Base-by-base conservation (phyloP, 1,140 invertebrate species). In the Orchesella cincta region DNA sequence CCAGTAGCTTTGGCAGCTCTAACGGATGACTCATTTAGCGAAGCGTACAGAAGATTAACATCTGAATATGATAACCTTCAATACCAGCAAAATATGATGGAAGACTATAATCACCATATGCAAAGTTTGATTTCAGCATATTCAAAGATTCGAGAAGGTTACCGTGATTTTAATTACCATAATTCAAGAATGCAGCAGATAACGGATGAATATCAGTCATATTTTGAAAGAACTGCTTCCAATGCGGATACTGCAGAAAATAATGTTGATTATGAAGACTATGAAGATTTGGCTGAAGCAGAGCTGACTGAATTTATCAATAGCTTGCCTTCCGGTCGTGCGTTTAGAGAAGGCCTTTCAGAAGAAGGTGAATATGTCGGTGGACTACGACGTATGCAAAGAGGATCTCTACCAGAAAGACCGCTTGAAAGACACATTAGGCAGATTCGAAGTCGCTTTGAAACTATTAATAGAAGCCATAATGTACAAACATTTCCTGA, bases 141-240 rank as follows among this genome's bases (percentile, higher is more conserved):
- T n/a, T 8, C 28, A 3, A 26, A 29, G 14, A 33, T 67, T 14
- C 2, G 62, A 12, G 62, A 67, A n/a, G 62, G 8, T 29, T 67
- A 31, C n/a, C 62, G 62, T 8, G 62, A 67, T 31, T 67, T 67
- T 67, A 67, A 67, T 23, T 67, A 67, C 23, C 62, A 67, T n/a
- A 67, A 67, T 33, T 26, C 26, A 29, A 29, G 62, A 33, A 67
- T 67, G 62, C 28, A 31, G 14, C 8, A 67, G 33, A 31, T 67
- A 31, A 8, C 33, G 3, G 26, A 67, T 1, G 62, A 67, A n/a
- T 23, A 67, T 29, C 62, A 23, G 33, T 57, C 52, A 57, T 46
- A 8, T 46, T 46, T 46, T 46, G 5, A 5, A 46, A 46, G 39
- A 8, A 46, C 39, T 46, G 18, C 5, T 46, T 46, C 18, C 5